A percentile compares a stretch with the other conserved stretches of the same genome.
Evolutionary conservation across 2,888 invertebrate genomes (phyloP).

Genomic region (Caenorhabditis sinica): DNA sequence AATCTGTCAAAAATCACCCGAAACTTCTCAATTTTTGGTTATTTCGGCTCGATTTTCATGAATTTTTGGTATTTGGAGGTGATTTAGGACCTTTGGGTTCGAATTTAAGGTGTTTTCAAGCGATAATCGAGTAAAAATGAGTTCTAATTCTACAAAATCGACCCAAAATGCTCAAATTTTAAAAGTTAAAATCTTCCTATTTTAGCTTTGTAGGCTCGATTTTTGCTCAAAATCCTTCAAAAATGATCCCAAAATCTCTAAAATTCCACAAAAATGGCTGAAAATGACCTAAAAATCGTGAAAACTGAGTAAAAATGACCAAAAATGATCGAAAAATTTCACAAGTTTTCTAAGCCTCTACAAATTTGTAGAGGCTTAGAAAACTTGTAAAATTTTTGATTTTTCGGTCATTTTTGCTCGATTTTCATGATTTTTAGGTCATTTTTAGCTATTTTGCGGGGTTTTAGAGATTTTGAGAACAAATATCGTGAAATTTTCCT

Average conservation of each 20-base stretch:
- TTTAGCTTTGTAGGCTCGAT: background rate
- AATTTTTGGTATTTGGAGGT: background rate
- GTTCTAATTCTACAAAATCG: no score
- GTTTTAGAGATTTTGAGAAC: background rate
- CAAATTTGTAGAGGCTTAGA: no score
- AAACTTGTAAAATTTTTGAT: no score
- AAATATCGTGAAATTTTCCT: background rate
- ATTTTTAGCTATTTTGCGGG: no score
- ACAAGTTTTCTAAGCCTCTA: background rate
- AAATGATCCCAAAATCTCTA: no score
- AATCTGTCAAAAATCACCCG: background rate
- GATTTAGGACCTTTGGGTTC: background rate
- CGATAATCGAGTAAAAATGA: no score
- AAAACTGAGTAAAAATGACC: background rate
- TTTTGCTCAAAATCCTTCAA: background rate
- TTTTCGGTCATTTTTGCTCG: no score
- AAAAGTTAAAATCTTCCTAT: no score
- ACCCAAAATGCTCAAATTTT: no score
- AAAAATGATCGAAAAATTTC: background rate
- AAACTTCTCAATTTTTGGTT: no score
- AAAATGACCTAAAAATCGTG: background rate
- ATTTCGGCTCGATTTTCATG: background rate
- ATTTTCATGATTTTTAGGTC: no score
- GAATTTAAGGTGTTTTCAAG: no score
- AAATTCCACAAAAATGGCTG: background rate